Evolutionary conservation across 23 tunicate species (phyloP).

Genomic region (Styela clava): DNA sequence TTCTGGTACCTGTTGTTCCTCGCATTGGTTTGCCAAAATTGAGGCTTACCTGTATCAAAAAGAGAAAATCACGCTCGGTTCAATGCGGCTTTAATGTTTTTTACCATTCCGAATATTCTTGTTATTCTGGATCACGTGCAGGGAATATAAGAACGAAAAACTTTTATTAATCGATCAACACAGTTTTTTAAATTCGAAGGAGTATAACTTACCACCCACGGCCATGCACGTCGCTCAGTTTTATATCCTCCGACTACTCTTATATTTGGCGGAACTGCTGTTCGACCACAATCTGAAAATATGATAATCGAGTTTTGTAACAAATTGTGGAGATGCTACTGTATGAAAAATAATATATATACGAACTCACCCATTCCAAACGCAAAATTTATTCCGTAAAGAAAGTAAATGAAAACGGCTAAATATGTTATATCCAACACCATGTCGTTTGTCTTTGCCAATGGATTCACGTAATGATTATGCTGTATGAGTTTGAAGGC

Average conservation of each 20-base stretch:
- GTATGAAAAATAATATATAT: too few relatives aligned
- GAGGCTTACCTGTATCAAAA: conserved; percentile 42
- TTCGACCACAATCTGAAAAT: background rate
- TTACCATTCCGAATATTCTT: background rate
- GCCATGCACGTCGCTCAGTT: conserved; percentile 39
- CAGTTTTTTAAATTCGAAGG: too few relatives aligned
- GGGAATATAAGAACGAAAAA: too few relatives aligned
- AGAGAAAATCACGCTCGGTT: too few relatives aligned
- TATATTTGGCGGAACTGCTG: background rate
- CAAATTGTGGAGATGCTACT: background rate
- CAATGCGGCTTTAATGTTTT: background rate
- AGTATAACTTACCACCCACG: conserved; percentile 79
- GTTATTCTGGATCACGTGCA: too few relatives aligned
- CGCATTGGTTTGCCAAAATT: conserved; percentile 11
- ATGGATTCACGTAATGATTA: background rate
- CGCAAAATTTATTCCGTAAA: background rate
- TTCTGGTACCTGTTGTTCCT: conserved; percentile 5
- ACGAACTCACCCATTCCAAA: background rate
- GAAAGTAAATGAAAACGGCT: background rate
- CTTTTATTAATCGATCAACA: background rate
- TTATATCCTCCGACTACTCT: conserved; percentile 49
- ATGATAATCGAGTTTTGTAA: background rate
- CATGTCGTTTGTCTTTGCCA: background rate
- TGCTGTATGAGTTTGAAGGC: too few relatives aligned
- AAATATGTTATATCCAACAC: background rate